Percentiles rank a stretch among this genome's conserved stretches.
Conservation (phyloP, 2,888 invertebrate species). For the Chloroclystis v-ata region DNA sequence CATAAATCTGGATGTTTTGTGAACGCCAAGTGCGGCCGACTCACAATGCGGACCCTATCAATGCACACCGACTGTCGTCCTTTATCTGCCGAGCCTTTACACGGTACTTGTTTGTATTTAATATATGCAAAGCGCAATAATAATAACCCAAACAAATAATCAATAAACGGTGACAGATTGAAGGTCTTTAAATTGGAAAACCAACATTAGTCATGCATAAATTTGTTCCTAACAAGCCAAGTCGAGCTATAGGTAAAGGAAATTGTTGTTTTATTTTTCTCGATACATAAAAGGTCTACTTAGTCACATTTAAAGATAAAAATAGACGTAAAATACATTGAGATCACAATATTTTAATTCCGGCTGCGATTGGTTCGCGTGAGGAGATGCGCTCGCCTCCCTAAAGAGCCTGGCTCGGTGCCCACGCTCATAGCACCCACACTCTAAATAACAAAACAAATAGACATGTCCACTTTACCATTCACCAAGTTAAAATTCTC, state of each 20-base stretch:
- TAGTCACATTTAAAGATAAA: neutral
- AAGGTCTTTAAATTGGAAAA: neutral
- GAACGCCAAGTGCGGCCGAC: slow-evolving; percentile 26
- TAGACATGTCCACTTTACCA: slow-evolving; percentile 74
- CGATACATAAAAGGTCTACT: too few species aligned
- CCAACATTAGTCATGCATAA: too few species aligned
- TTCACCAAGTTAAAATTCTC: slow-evolving; percentile 75
- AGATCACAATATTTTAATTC: slow-evolving; percentile 19
- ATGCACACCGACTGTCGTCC: slow-evolving; percentile 28
- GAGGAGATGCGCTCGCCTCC: slow-evolving; percentile 43
- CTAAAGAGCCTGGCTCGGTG: slow-evolving; percentile 50
- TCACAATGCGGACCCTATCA: slow-evolving; percentile 37
- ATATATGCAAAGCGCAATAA: neutral
- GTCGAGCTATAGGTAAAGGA: too few species aligned
- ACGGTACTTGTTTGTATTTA: slow-evolving; percentile 3
- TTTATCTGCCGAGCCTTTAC: slow-evolving; percentile 27
- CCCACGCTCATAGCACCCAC: slow-evolving; percentile 70
- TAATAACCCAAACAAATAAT: neutral
- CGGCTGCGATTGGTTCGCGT: slow-evolving; percentile 25
- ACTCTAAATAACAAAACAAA: slow-evolving; percentile 75
- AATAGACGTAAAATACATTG: neutral
- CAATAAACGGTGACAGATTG: neutral
- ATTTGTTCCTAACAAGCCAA: too few species aligned
- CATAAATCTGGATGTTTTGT: slow-evolving; percentile 34
- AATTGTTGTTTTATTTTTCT: too few species aligned